Evolutionary conservation across 1,140 invertebrate genomes (phyloP).

Genomic region (Steinernema khuongi): DNA sequence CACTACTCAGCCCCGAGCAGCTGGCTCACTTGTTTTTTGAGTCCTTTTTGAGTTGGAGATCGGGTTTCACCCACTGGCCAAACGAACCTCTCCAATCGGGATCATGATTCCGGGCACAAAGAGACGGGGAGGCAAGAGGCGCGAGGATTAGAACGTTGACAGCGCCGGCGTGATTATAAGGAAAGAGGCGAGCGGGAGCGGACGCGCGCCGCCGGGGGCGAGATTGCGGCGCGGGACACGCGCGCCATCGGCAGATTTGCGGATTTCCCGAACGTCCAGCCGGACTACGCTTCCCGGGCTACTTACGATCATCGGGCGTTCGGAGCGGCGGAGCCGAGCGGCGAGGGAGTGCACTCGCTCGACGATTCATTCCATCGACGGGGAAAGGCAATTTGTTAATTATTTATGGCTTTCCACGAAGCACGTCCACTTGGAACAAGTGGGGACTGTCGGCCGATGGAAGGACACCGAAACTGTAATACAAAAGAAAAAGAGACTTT

Average conservation of each 20-base stretch:
- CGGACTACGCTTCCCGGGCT: neutral
- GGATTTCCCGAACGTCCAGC: neutral
- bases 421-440: conserved; percentile 4
- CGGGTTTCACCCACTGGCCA: neutral
- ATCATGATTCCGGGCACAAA: neutral
- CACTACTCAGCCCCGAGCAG: too few species aligned
- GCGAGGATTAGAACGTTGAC: neutral
- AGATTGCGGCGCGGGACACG: neutral
- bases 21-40: too few species aligned
- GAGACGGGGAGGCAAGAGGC: neutral
- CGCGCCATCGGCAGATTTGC: neutral
- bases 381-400: neutral
- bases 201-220: neutral
- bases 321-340: neutral
- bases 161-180: neutral
- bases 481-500: neutral
- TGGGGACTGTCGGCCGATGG: too few species aligned
- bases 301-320: neutral
- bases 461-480: too few species aligned
- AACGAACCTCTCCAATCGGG: conserved; percentile 9
- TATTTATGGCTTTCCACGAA: conserved; percentile 12
- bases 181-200: neutral
- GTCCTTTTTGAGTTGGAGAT: too few species aligned
- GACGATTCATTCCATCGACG: neutral
- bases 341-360: too few species aligned